Percentiles rank a stretch among this genome's conserved stretches.
These are phyloP conservation scores for Notamacropus eugenii DNA, from an alignment of 2,797 vertebrate species.

Conservation along the genomic window DNA sequence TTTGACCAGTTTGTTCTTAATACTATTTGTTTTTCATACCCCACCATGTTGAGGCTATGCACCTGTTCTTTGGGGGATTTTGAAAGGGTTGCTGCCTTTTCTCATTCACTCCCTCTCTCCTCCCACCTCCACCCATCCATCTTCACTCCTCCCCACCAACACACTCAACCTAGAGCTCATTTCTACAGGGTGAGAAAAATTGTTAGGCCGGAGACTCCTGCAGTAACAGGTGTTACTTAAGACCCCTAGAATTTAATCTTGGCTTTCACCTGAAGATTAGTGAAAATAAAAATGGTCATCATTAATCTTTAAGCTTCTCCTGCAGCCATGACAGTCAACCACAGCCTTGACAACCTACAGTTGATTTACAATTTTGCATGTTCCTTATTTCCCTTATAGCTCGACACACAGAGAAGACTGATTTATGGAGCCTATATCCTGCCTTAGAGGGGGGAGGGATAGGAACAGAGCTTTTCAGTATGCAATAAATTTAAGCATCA, in stretches of 20 bases:
- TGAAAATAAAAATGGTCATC: constrained; percentile 74
- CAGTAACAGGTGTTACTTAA: constrained; percentile 67
- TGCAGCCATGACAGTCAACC: constrained; percentile 66
- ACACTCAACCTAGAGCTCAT: background rate
- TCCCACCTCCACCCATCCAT: background rate
- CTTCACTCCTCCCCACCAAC: background rate
- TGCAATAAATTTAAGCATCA: constrained; percentile 72
- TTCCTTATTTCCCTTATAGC: constrained; percentile 73
- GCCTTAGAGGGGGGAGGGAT: constrained; percentile 36
- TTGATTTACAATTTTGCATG: constrained; percentile 79
- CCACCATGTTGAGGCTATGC: background rate
- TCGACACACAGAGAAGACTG: constrained; percentile 64
- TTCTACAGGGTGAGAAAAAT: constrained; percentile 59
- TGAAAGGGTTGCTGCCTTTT: background rate
- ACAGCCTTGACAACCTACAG: constrained; percentile 20
- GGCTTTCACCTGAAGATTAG: constrained; percentile 68
- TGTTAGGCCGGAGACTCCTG: constrained; percentile 55
- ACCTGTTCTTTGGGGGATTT: background rate
- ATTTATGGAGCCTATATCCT: constrained; percentile 77
- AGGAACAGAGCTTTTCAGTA: constrained; percentile 53
- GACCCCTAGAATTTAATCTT: constrained; percentile 70
- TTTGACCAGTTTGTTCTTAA: background rate
- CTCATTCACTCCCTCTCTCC: background rate
- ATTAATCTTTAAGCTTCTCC: constrained; percentile 74
- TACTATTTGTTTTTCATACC: background rate